A percentile compares a stretch with the other conserved stretches of the same genome.
Evolutionary conservation across 2,797 vertebrate species (phyloP).

Genomic region (Macropodus opercularis): DNA sequence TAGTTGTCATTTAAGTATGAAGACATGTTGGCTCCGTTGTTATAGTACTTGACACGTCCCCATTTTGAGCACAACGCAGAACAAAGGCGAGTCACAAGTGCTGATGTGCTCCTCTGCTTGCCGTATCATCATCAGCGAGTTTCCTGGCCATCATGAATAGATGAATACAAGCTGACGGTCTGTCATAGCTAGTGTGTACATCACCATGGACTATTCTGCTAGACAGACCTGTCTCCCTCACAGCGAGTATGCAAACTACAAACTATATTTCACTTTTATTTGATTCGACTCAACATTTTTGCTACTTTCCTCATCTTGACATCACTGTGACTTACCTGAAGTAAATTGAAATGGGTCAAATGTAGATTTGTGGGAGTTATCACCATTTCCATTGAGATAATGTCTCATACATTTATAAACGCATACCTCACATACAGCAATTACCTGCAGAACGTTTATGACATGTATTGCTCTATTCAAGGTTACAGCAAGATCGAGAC

Average conservation of each 20-base stretch:
- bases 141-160: constrained; percentile 15
- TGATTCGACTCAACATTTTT: constrained; percentile 47
- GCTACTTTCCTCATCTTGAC: constrained; percentile 24
- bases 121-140: constrained; percentile 48
- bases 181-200: constrained; percentile 51
- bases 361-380: constrained; percentile 12
- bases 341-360: constrained; percentile 9
- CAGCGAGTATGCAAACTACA: constrained; percentile 39
- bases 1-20: too few species aligned
- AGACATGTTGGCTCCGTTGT: constrained; percentile 1
- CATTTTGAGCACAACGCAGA: constrained; percentile 8
- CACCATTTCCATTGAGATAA: constrained; percentile 8
- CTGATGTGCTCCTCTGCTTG: constrained; percentile 47
- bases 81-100: constrained; percentile 39
- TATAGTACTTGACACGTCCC: neutral
- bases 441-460: constrained; percentile 25
- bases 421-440: constrained; percentile 13
- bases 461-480: constrained; percentile 32
- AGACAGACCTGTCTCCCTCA: constrained; percentile 53
- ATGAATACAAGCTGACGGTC: constrained; percentile 57
- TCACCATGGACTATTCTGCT: constrained; percentile 42
- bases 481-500: constrained; percentile 31
- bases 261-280: constrained; percentile 59
- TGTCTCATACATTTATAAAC: constrained; percentile 15
- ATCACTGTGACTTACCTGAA: constrained; percentile 24